Evolutionary conservation across 2,113 vertebrate genomes (phyloP), one percentile per base, ranked within the genome.

Genomic region (Microcebus ravelobensis): DNA sequence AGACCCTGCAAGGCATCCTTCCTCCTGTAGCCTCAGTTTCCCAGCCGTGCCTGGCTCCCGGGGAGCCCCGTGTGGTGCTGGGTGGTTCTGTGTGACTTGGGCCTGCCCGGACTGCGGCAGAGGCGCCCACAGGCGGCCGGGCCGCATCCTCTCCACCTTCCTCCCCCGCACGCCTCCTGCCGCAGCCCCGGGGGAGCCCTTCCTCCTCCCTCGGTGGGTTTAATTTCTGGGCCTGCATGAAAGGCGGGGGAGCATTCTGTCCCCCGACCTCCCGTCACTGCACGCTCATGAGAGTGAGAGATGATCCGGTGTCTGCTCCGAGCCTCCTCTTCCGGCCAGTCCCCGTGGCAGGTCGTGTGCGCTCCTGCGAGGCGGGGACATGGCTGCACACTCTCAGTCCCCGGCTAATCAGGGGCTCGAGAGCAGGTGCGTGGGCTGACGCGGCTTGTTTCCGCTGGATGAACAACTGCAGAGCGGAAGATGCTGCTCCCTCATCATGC

Each of bases 401-500:
- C 74, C 15, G 7, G 45, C 9, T 10, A 31, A 31, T 77, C 74
- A 8, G 27, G 39, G 3, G 3, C 36, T 2, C 3, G 36, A 27
- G 27, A 8, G 73, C 27, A 45, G 15, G 42, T 31, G 4, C 4
- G 36, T 11, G 10, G 31, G 42, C 17, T 6, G 13, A 3, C 2
- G 21, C 20, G 3, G 17, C 42, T 20, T 17, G 4, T 52, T 79
- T 83, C 57, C 59, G 0, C 18, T 10, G 45, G 36, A 4, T 17
- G 29, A 7, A 0, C 29, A 6, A 5, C 55, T 11, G 5, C 0
- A 5, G 48, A 12, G 12, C 8, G 0, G 76, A 14, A 20, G 34
- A 7, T 0, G 15, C 67, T 10, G 0, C 27, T 17, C n/a, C 23
- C 8, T 23, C 48, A 5, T 29, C 1, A 27, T 0, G 3, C 8